Percentiles rank a stretch among this genome's conserved stretches.
Evolutionary conservation across 2,888 invertebrate species (phyloP).

Genomic region (Erannis defoliaria): DNA sequence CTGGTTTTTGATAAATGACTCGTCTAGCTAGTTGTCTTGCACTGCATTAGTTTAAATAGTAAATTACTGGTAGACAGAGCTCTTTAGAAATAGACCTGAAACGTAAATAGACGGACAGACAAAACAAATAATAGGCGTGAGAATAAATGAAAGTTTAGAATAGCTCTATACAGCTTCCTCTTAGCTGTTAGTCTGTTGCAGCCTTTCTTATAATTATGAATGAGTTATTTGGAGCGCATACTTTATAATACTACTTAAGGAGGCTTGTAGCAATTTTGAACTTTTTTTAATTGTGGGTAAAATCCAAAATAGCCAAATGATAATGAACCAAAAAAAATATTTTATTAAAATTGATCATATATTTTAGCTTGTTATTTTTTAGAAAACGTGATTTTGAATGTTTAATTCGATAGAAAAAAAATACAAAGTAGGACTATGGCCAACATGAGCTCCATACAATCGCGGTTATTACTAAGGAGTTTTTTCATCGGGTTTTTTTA

Average conservation of each 20-base stretch:
- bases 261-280: too few relatives aligned
- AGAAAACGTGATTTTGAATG: too few relatives aligned
- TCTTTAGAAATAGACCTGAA: slow-evolving; percentile 28
- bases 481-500: too few relatives aligned
- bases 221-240: neutral
- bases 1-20: slow-evolving; percentile 38
- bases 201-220: slow-evolving; percentile 5
- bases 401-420: too few relatives aligned
- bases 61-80: slow-evolving; percentile 22
- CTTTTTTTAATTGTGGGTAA: too few relatives aligned
- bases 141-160: slow-evolving; percentile 15
- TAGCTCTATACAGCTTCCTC: neutral
- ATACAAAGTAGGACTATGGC: too few relatives aligned
- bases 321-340: too few relatives aligned
- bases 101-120: slow-evolving; percentile 22
- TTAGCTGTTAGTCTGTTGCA: neutral
- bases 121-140: slow-evolving; percentile 27
- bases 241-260: neutral
- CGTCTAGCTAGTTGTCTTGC: slow-evolving; percentile 36
- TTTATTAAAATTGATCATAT: too few relatives aligned
- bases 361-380: too few relatives aligned
- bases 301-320: too few relatives aligned
- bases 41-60: slow-evolving; percentile 35
- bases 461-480: too few relatives aligned
- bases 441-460: too few relatives aligned